Conservation (phyloP, 2,113 vertebrate species). For the Phalacrocorax pelagicus region DNA sequence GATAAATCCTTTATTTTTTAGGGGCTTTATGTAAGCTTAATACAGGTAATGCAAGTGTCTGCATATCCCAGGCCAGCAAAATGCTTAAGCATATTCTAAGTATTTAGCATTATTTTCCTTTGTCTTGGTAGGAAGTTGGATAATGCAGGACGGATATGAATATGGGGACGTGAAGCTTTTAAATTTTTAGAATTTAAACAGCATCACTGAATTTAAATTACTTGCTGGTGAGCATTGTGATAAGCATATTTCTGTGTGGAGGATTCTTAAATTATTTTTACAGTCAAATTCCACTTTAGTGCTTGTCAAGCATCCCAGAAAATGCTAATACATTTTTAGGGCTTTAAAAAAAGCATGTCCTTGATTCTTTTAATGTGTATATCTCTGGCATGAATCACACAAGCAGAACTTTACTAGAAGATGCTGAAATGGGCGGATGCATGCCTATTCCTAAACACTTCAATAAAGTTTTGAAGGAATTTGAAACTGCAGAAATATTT, state of each 20-base stretch:
- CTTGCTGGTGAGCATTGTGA: rapidly evolving
- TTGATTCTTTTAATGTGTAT: neutral
- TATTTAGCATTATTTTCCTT: neutral
- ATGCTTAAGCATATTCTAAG: neutral
- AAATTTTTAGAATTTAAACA: neutral
- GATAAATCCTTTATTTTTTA: neutral
- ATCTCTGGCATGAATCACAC: neutral
- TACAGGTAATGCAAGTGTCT: neutral
- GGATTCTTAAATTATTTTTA: neutral
- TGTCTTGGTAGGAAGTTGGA: neutral
- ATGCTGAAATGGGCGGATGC: neutral
- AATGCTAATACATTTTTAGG: neutral
- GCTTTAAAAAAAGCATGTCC: neutral
- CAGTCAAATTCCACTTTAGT: neutral
- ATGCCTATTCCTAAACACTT: neutral
- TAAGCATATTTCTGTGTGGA: neutral
- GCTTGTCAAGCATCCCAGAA: neutral
- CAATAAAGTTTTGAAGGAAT: neutral
- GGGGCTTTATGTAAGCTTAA: neutral
- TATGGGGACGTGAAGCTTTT: neutral
- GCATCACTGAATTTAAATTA: neutral
- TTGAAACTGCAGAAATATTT: neutral
- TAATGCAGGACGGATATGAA: neutral
- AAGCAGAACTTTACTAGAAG: neutral
- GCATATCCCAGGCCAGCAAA: neutral